These are phyloP conservation scores for Torymus texanus DNA, from an alignment of 2,888 invertebrate species.

Conservation along the genomic window DNA sequence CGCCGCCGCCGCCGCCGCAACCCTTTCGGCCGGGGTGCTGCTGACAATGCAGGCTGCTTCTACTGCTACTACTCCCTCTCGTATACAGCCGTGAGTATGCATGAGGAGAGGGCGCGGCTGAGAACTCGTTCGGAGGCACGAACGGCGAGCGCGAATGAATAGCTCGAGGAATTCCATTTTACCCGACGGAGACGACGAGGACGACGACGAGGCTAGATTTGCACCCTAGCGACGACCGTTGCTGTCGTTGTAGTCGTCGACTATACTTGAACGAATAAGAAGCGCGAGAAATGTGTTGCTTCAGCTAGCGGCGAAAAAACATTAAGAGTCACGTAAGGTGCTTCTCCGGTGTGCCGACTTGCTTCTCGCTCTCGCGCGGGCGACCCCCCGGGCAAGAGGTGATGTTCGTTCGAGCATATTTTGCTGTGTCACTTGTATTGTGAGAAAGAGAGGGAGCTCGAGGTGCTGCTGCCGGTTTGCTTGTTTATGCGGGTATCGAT, in stretches of 20 bases:
- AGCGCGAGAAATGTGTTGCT: conserved; percentile 29
- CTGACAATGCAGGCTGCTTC: not conserved
- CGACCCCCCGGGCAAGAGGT: not conserved
- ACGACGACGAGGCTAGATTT: not conserved
- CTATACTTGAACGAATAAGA: conserved; percentile 17
- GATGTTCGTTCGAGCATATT: not conserved
- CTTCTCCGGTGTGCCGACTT: not conserved
- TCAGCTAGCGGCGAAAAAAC: conserved; percentile 10
- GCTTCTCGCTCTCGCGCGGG: too few species aligned
- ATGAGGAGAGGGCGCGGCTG: not conserved
- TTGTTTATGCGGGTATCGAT: too few species aligned
- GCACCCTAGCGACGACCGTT: too few species aligned
- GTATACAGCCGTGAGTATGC: conserved; percentile 3
- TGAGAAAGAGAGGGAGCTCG: too few species aligned
- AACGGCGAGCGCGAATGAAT: conserved; percentile 39
- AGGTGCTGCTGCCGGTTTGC: too few species aligned
- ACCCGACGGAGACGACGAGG: not conserved
- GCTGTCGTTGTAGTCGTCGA: too few species aligned
- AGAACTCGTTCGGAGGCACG: not conserved
- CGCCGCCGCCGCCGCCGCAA: not conserved
- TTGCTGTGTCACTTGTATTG: not conserved
- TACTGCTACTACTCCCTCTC: not conserved
- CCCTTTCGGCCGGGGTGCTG: conserved; percentile 18
- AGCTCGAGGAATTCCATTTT: conserved; percentile 43
- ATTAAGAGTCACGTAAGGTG: conserved; percentile 23